A percentile compares a stretch with the other conserved stretches of the same genome.
These are phyloP conservation scores for Noctuana brunneofusca DNA, from an alignment of 2,888 invertebrate genomes.

Conservation along the genomic window DNA sequence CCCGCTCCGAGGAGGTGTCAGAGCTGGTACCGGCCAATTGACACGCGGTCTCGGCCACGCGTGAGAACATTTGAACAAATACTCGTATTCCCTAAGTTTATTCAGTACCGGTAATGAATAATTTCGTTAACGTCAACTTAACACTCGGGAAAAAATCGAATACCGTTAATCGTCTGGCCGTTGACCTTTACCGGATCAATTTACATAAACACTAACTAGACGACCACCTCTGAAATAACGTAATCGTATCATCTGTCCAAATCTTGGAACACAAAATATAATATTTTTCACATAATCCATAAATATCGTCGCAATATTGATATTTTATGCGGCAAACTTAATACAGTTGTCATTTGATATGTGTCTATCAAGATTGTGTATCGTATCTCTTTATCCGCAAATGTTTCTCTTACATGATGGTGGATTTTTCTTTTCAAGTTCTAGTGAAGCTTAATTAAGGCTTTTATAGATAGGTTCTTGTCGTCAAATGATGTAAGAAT, in stretches of 20 bases:
- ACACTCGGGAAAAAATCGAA: conserved; percentile 66
- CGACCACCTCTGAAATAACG: conserved; percentile 26
- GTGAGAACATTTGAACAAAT: conserved; percentile 81
- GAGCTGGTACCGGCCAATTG: conserved; percentile 70
- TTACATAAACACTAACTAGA: conserved; percentile 61
- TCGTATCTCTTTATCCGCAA: conserved; percentile 30
- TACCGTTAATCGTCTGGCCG: conserved; percentile 58
- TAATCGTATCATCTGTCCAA: conserved; percentile 33
- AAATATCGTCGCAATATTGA: conserved; percentile 38
- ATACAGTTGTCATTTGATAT: conserved; percentile 37
- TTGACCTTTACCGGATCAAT: conserved; percentile 59
- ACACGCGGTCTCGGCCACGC: conserved; percentile 67
- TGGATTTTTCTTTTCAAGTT: neutral
- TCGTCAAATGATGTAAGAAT: too few relatives aligned
- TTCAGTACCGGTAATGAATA: conserved; percentile 78
- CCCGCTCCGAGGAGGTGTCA: conserved; percentile 71
- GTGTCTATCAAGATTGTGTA: conserved; percentile 30
- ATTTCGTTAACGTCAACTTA: conserved; percentile 74
- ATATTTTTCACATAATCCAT: conserved; percentile 45
- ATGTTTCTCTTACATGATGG: conserved; percentile 8
- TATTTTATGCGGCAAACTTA: conserved; percentile 36
- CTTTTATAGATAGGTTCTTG: neutral
- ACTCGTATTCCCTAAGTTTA: conserved; percentile 63
- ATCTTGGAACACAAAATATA: conserved; percentile 37
- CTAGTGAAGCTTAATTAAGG: neutral